Base-by-base conservation (phyloP, 2,113 vertebrate species). In the Amia ocellicauda region DNA sequence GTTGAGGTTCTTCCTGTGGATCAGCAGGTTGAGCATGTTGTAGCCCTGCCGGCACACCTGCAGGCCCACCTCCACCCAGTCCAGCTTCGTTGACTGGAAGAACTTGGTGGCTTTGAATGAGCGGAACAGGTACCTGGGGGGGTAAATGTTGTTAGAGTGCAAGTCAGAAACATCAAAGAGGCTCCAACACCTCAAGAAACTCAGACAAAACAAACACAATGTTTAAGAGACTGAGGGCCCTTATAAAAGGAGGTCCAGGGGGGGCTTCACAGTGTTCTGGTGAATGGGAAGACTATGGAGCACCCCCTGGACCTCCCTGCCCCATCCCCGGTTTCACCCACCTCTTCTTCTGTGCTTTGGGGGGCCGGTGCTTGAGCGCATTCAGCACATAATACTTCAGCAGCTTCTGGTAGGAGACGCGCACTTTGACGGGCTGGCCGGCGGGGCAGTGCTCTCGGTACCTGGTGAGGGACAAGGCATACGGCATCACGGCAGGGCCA, bases 81-180 rank as follows among this genome's bases (percentile, higher is more conserved):
- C 97, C 74, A 99, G 87, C 78, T 99, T 99, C 0, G 96, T 99
- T 0, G 97, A 99, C 83, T 99, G 97, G 75, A 99, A 99, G 81
- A 99, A 99, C 78, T 99, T 99, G 0, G 97, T 99, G 56, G 97
- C 94, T 80, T 99, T 99, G 83, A 99, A 99, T 29, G 97, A 99
- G 24, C 97, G 96, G 88, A 99, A 99, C 1, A 99, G 85, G 74
- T 99, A 99, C 75, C 97, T 99, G 78, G 26, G 54, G 67, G 57
- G 7, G 24, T 60, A 64, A 1, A 22, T n/a, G n/a, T n/a, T n/a
- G n/a, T n/a, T n/a, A 5, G 20, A 22, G 2, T 9, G 17, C 55
- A 11, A 55, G 10, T 27, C 31, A 5, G 0, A n/a, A 56, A 45
- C 55, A 42, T 13, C 26, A 17, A n/a, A n/a, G n/a, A n/a, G n/a